Evolutionary conservation across 2,888 invertebrate species (phyloP).

Genomic region (Agriopis aurantiaria): DNA sequence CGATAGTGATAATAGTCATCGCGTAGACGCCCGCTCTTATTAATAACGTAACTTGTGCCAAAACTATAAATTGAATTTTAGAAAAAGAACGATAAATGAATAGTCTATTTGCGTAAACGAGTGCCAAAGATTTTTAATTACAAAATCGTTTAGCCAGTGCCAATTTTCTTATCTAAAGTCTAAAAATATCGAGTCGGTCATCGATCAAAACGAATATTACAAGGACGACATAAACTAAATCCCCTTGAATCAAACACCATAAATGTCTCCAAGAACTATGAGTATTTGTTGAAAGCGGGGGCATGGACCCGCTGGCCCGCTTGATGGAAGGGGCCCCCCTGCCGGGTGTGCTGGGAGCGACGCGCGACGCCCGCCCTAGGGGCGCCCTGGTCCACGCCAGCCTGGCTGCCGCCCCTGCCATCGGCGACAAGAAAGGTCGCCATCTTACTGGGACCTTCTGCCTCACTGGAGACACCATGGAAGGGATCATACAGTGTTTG

Average conservation of each 20-base stretch:
- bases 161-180: conserved; percentile 9
- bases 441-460: conserved; percentile 96
- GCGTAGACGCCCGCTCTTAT: conserved; percentile 22
- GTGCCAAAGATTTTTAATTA: conserved; percentile 6
- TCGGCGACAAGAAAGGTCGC: conserved; percentile 90
- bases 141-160: conserved; percentile 4
- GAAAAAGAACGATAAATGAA: not conserved
- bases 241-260: not conserved
- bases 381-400: conserved; percentile 93
- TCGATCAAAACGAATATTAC: not conserved
- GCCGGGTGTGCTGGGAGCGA: conserved; percentile 85
- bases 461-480: conserved; percentile 96
- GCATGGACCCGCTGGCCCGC: conserved; percentile 94
- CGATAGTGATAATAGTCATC: conserved; percentile 27
- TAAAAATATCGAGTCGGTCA: conserved; percentile 3
- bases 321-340: conserved; percentile 92
- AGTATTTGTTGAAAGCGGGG: conserved; percentile 49
- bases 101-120: not conserved
- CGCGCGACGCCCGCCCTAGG: conserved; percentile 85
- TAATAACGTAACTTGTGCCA: conserved; percentile 33
- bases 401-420: conserved; percentile 90
- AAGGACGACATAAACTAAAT: not conserved
- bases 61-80: conserved; percentile 33
- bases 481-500: conserved; percentile 96
- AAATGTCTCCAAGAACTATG: conserved; percentile 17